Percentiles rank a stretch among this genome's conserved stretches.
Evolutionary conservation across 2,888 invertebrate species (phyloP).

Genomic region (Endotricha flammealis): DNA sequence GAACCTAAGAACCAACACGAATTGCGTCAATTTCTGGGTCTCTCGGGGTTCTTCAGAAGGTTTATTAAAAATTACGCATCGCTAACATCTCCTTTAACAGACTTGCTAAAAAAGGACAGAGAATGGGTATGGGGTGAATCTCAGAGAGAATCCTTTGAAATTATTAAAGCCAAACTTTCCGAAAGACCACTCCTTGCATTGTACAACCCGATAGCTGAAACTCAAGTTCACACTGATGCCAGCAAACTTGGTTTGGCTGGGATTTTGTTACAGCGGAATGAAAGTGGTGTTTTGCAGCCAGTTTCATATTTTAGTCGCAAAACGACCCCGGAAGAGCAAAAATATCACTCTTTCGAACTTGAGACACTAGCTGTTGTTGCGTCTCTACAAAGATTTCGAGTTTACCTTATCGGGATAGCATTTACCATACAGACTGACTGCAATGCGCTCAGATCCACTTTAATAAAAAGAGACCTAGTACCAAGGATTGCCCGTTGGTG

Average conservation of each 20-base stretch:
- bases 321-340: constrained; percentile 8
- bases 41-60: constrained; percentile 17
- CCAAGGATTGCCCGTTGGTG: constrained; percentile 23
- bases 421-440: constrained; percentile 22
- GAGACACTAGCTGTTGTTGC: constrained; percentile 21
- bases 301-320: constrained; percentile 15
- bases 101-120: constrained; percentile 11
- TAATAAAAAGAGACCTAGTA: constrained; percentile 17
- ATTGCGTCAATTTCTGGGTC: constrained; percentile 30
- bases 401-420: constrained; percentile 16
- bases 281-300: constrained; percentile 1
- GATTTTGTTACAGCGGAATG: constrained; percentile 5
- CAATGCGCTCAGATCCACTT: constrained; percentile 18
- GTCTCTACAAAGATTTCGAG: constrained; percentile 18
- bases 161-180: neutral
- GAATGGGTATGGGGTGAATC: constrained; percentile 9
- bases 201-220: constrained; percentile 5
- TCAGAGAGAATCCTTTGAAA: constrained; percentile 1
- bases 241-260: constrained; percentile 9
- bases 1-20: no score
- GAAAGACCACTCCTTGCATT: constrained; percentile 1
- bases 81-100: constrained; percentile 18
- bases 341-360: constrained; percentile 15
- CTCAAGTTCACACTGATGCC: constrained; percentile 11
- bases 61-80: constrained; percentile 23